These are phyloP conservation scores for Sisyra nigra DNA, from an alignment of 2,888 invertebrate genomes.

Conservation along the genomic window DNA sequence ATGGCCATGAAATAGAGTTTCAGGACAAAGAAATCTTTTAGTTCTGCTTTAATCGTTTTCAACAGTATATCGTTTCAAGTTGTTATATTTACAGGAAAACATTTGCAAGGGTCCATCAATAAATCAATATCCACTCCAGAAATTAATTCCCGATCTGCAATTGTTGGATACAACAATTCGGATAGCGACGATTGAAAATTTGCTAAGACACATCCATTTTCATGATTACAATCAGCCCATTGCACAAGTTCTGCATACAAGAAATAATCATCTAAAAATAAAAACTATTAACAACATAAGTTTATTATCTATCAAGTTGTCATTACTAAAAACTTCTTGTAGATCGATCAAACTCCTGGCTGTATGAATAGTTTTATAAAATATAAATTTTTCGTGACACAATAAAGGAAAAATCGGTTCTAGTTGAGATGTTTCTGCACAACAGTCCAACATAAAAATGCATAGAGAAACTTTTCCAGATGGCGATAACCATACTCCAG, in stretches of 20 bases:
- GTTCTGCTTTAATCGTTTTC: too few species aligned
- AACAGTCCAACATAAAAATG: conserved; percentile 49
- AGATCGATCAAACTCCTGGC: conserved; percentile 28
- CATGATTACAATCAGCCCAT: conserved; percentile 29
- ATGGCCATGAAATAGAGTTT: too few species aligned
- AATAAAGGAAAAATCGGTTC: conserved; percentile 55
- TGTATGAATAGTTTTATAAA: conserved; percentile 38
- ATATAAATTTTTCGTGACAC: conserved; percentile 54
- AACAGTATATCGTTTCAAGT: too few species aligned
- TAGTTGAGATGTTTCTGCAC: conserved; percentile 46
- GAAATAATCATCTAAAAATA: conserved; percentile 34
- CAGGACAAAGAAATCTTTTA: too few species aligned
- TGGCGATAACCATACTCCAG: conserved; percentile 73
- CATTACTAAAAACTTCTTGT: conserved; percentile 29
- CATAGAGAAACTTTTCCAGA: conserved; percentile 60
- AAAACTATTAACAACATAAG: not conserved
- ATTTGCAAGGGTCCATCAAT: conserved; percentile 46
- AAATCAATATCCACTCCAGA: conserved; percentile 45
- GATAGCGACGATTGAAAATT: conserved; percentile 45
- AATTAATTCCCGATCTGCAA: conserved; percentile 30
- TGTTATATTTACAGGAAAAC: too few species aligned
- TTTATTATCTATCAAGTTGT: conserved; percentile 14
- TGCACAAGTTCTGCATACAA: conserved; percentile 49
- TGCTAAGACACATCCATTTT: conserved; percentile 35
- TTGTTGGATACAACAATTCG: conserved; percentile 46